Base-by-base conservation (phyloP, 1,140 invertebrate species). In the Nomia melanderi region DNA sequence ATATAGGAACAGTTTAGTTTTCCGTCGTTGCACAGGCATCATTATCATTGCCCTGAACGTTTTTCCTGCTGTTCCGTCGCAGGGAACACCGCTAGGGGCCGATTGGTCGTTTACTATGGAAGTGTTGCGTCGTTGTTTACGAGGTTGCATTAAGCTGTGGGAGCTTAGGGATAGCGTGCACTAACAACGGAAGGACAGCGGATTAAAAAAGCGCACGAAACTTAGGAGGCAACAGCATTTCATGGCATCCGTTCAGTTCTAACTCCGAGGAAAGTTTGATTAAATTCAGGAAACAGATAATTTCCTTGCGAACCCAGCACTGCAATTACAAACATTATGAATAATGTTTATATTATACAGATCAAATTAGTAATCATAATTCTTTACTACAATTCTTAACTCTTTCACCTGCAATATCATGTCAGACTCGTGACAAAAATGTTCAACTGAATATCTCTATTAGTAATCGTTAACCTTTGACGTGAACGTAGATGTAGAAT, bases 91-190 rank as follows among this genome's bases (percentile, higher is more conserved):
- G 39, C 81, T 47, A 12, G 73, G 79, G 81, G 72, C 53, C 66
- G 67, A 82, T 82, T 81, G 79, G 67, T 64, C 78, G 78, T 77
- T 81, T 56, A 65, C 66, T 65, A 54, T 54, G 60, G 47, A 29
- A 65, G 59, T 69, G 54, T 39, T 64, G 53, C 54, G 62, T 47
- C 62, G 64, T 70, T 81, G 60, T 82, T 82, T 81, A 77, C 74
- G 66, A 63, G 25, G 11, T 17, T 59, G 27, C 44, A 56, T 77
- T 65, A 72, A 41, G 62, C 39, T 67, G 54, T 36, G 71, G 44
- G 36, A 80, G 25, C 54, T 27, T 63, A 39, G 31, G 39, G 41
- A 80, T 50, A 59, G 20, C 14, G 17, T 20, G 9, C 17, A 27
- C 25, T 17, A 41, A 41, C 33, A 39, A n/a, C 9, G 33, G 0